Conservation (phyloP, 2,797 vertebrate genomes). For the Acanthiza pusilla region DNA sequence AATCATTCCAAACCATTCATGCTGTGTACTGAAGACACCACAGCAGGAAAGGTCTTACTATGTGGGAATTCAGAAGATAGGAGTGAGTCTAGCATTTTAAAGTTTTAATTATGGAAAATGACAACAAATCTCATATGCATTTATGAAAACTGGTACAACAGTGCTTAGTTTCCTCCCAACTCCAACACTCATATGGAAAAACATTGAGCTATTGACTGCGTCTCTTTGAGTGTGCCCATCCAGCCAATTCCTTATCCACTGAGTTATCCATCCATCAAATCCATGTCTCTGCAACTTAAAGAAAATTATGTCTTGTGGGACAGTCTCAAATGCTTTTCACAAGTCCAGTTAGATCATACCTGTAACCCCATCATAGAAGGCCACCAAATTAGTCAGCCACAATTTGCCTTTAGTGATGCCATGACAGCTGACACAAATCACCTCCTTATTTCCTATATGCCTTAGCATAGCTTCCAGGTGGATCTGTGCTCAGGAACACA, state of each 20-base stretch:
- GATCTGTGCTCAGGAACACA: not conserved
- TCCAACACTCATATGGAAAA: not conserved
- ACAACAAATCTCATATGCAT: not conserved
- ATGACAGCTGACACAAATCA: not conserved
- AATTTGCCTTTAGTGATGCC: not conserved
- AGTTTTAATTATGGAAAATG: not conserved
- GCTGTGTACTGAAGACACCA: not conserved
- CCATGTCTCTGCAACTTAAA: not conserved
- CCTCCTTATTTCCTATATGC: not conserved
- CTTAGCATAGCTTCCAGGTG: not conserved
- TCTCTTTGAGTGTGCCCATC: not conserved
- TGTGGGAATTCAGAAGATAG: not conserved
- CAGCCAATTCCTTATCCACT: not conserved
- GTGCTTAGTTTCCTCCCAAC: not conserved
- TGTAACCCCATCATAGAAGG: not conserved
- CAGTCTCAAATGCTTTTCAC: not conserved
- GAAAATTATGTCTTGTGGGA: not conserved
- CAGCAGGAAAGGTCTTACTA: not conserved
- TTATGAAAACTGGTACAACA: not conserved
- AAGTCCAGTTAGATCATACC: not conserved
- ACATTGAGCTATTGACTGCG: not conserved
- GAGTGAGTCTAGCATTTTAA: not conserved
- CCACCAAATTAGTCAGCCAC: not conserved
- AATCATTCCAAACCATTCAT: not conserved
- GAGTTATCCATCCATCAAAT: not conserved